phyloP scores from a whole-genome alignment of 2,888 invertebrate species.

The Cataglyphis altisquamis region DNA sequence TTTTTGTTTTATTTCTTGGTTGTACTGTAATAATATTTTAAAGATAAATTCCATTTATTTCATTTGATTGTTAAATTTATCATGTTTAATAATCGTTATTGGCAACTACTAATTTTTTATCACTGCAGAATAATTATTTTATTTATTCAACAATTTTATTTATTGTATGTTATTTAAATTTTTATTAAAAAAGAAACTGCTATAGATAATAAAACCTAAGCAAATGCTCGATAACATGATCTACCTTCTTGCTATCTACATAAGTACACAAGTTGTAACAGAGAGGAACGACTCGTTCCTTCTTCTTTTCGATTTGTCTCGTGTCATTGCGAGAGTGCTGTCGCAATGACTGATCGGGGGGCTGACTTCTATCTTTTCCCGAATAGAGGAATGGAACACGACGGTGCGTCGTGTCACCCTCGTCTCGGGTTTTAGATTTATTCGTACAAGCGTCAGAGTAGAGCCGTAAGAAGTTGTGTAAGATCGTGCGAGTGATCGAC shows the following conservation, averaged over 20 bases:
- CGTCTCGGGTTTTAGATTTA: constrained; percentile 70
- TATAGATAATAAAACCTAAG: constrained; percentile 8
- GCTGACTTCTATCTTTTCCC: constrained; percentile 74
- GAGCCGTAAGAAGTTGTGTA: constrained; percentile 59
- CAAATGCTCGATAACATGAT: constrained; percentile 64
- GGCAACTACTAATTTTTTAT: not conserved
- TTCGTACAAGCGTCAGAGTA: constrained; percentile 65
- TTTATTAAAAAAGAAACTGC: constrained; percentile 1
- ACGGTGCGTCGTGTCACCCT: constrained; percentile 75
- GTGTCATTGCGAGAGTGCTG: constrained; percentile 68
- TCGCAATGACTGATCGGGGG: constrained; percentile 78
- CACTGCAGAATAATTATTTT: not conserved
- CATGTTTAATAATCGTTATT: constrained; percentile 6
- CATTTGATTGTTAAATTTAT: not conserved
- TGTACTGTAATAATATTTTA: not conserved
- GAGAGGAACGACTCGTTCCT: constrained; percentile 45
- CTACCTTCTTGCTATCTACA: constrained; percentile 60
- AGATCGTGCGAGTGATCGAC: constrained; percentile 67
- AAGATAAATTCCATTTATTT: not conserved
- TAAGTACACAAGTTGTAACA: constrained; percentile 52
- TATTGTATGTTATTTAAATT: not conserved
- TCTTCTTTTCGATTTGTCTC: constrained; percentile 71
- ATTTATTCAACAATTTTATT: constrained; percentile 10
- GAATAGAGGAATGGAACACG: constrained; percentile 73
- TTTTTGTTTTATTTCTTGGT: not conserved